phyloP scores from a whole-genome alignment of 2,888 invertebrate species.

The Lymantria monacha region DNA sequence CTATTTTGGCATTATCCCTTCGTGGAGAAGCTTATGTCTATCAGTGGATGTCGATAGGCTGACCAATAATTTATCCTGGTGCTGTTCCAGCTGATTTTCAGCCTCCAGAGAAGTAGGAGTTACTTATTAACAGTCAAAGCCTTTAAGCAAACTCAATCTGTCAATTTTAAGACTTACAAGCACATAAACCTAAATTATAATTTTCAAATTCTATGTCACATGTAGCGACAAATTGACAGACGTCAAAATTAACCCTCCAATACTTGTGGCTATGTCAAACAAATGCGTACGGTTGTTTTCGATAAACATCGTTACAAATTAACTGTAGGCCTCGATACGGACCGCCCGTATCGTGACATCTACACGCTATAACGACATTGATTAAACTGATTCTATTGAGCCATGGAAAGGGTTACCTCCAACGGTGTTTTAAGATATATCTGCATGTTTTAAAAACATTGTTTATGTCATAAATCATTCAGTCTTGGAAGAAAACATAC shows the following conservation, averaged over 20 bases:
- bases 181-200: slow-evolving; percentile 1
- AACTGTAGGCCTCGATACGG: slow-evolving; percentile 47
- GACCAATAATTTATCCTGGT: too few relatives aligned
- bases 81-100: too few relatives aligned
- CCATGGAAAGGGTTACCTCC: slow-evolving; percentile 36
- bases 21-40: too few relatives aligned
- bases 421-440: slow-evolving; percentile 23
- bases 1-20: too few relatives aligned
- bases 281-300: slow-evolving; percentile 51
- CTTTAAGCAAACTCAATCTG: too few relatives aligned
- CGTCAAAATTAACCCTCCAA: slow-evolving; percentile 49
- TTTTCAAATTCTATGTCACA: slow-evolving; percentile 18
- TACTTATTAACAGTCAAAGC: too few relatives aligned
- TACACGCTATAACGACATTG: slow-evolving; percentile 59
- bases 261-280: slow-evolving; percentile 50
- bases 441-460: neutral
- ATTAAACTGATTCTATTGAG: slow-evolving; percentile 54
- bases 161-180: too few relatives aligned
- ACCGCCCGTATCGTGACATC: slow-evolving; percentile 55
- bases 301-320: slow-evolving; percentile 67
- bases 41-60: too few relatives aligned
- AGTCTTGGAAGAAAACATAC: neutral
- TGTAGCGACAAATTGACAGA: slow-evolving; percentile 47
- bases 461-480: slow-evolving; percentile 1
- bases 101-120: too few relatives aligned